phyloP scores from a whole-genome alignment of 2,113 vertebrate species.

The Archilochus colubris region DNA sequence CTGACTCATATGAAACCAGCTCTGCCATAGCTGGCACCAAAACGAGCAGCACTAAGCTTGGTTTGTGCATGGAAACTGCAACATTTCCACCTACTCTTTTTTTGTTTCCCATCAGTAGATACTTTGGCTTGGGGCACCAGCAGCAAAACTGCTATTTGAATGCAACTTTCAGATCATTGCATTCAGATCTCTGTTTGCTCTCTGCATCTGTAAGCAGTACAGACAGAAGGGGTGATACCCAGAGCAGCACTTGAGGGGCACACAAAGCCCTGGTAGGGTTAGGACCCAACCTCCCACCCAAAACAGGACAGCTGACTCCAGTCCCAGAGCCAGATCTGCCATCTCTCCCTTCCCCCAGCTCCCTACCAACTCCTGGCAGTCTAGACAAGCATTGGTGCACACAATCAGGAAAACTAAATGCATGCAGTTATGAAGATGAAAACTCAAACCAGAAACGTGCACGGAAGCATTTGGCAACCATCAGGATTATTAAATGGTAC shows the following conservation, averaged over 20 bases:
- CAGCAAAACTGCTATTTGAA: not conserved
- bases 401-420: not conserved
- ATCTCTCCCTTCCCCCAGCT: accelerated
- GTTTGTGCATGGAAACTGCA: not conserved
- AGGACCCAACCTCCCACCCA: not conserved
- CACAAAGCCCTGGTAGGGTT: not conserved
- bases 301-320: accelerated
- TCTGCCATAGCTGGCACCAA: not conserved
- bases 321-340: accelerated
- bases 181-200: not conserved
- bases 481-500: not conserved
- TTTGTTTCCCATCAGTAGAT: not conserved
- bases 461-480: not conserved
- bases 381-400: accelerated
- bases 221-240: not conserved
- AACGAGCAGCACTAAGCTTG: not conserved
- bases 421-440: not conserved
- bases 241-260: accelerated
- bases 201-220: not conserved
- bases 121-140: not conserved
- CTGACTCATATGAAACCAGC: not conserved
- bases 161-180: accelerated
- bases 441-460: not conserved
- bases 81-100: not conserved
- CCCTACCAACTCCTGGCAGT: not conserved